Evolutionary conservation across 2,888 invertebrate species (phyloP), one percentile per base, ranked within the genome.

Genomic region (Hemaris fuciformis): DNA sequence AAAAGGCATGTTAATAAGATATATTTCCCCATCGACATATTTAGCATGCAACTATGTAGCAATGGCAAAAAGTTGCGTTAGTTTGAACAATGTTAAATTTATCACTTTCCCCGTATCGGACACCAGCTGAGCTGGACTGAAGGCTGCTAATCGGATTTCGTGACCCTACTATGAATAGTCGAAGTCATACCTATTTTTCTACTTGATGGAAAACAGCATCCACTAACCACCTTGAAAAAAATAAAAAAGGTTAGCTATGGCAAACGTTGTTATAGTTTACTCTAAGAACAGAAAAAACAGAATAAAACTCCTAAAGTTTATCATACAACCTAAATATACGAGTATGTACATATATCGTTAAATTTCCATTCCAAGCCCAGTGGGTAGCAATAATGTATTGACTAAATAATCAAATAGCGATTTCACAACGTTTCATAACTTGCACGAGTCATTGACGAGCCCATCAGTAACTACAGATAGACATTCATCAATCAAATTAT

Each of bases 31-130:
- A 18, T 31, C 18, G 10, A 18, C 10, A 10, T 1, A 0, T 53
- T 3, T 0, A 18, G 53, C 18, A 53, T 53, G 53, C 60, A 53
- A 60, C 60, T 53, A 31, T 61, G 67, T 76, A 75, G 72, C 73
- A 71, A 63, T 68, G 65, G 58, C 72, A 77, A 78, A 79, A 79
- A 77, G 67, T 74, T 61, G 63, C 60, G 41, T 68, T 64, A 64
- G 69, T 70, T 71, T 70, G 70, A 66, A 65, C 74, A 74, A 73
- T 74, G 76, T 79, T 77, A 75, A 77, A 81, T 81, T 83, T 79
- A 78, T 83, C 82, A 87, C 87, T 87, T 87, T 87, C 85, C 80
- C 79, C 76, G 75, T 77, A 74, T 78, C 77, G 68, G 72, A 72
- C 77, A 75, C 69, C 77, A 75, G 79, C 78, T 79, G 75, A 73